phyloP scores from a whole-genome alignment of 2,888 invertebrate genomes.

The Rutpela maculata region DNA sequence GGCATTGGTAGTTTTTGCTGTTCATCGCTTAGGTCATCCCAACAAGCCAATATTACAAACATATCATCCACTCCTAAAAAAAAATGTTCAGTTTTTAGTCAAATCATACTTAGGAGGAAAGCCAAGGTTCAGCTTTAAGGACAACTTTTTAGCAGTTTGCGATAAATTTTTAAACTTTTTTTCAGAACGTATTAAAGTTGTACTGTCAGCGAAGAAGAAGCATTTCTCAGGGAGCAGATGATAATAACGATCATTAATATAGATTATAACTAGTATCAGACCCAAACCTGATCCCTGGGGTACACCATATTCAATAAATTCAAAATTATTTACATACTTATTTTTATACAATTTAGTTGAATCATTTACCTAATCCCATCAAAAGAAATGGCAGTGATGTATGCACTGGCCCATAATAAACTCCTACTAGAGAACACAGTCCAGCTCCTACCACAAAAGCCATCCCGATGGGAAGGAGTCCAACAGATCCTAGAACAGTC shows the following conservation, averaged over 20 bases:
- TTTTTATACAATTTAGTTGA: not conserved
- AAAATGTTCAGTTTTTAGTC: constrained; percentile 13
- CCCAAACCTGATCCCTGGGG: no score
- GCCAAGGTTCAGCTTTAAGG: no score
- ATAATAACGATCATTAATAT: no score
- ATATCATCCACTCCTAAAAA: constrained; percentile 85
- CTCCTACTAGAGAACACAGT: constrained; percentile 82
- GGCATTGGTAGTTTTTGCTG: constrained; percentile 77
- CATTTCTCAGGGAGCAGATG: no score
- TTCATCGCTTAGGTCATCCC: constrained; percentile 80
- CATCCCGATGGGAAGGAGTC: constrained; percentile 83
- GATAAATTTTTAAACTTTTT: no score
- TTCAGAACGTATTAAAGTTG: no score
- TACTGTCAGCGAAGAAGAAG: no score
- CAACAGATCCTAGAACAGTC: constrained; percentile 82
- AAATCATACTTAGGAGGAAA: no score
- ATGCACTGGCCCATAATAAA: constrained; percentile 88
- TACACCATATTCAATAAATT: no score
- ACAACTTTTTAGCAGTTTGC: no score
- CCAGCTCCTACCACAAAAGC: constrained; percentile 84
- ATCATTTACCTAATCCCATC: constrained; percentile 80
- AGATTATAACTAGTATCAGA: no score
- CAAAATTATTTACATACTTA: no score
- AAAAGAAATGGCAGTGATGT: constrained; percentile 88
- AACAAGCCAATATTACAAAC: constrained; percentile 89